phyloP scores from a whole-genome alignment of 1,140 invertebrate species.

The Trachymyrmex cornetzi region DNA sequence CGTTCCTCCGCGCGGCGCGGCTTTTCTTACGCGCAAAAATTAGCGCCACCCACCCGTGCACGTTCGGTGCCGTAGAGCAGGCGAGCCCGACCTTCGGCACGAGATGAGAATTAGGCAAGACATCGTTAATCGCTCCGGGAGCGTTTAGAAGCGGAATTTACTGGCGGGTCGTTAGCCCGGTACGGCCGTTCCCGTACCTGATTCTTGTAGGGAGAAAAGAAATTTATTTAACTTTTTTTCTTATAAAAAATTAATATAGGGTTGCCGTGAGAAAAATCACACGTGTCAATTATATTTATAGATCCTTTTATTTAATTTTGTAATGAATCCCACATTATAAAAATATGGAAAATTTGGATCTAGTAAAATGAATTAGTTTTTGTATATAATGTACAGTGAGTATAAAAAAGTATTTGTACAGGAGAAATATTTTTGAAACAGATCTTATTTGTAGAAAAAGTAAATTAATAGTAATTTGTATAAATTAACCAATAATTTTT shows the following conservation, averaged over 20 bases:
- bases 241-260: background rate
- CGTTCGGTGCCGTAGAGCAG: constrained; percentile 68
- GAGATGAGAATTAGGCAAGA: constrained; percentile 81
- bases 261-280: background rate
- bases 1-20: constrained; percentile 69
- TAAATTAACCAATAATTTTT: too few relatives aligned
- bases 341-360: too few relatives aligned
- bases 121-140: constrained; percentile 76
- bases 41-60: constrained; percentile 76
- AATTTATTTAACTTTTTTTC: background rate
- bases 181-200: constrained; percentile 49
- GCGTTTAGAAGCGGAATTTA: constrained; percentile 70
- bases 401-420: too few relatives aligned
- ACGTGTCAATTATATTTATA: background rate
- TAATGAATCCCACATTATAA: too few relatives aligned
- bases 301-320: background rate
- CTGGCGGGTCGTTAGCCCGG: constrained; percentile 47
- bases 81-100: constrained; percentile 78
- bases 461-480: too few relatives aligned
- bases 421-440: too few relatives aligned
- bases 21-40: constrained; percentile 85
- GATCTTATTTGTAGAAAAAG: too few relatives aligned
- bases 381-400: too few relatives aligned
- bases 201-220: background rate
- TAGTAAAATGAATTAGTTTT: too few relatives aligned